Evolutionary conservation across 2,113 vertebrate genomes (phyloP), one percentile per base, ranked within the genome.

Genomic region (Pituophis catenifer): DNA sequence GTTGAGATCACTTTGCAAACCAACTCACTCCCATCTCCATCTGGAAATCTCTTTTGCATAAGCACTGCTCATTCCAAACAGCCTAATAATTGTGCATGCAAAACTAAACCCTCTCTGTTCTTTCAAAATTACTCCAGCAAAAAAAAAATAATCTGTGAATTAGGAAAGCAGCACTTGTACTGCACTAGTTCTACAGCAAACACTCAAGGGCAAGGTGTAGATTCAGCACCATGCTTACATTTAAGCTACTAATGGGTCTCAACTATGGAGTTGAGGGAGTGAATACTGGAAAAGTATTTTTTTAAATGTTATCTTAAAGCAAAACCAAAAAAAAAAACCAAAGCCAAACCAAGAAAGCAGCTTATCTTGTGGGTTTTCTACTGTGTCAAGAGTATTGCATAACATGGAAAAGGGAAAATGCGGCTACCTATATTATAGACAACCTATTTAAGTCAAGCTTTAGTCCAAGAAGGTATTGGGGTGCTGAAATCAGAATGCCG

Each of bases 21-120:
- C 91, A 94, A 96, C 91, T 90, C 93, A 88, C 70, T 62, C 55
- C 89, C 65, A 33, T 81, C 75, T 81, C 75, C 75, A 81, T 57
- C 88, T 24, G 15, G 65, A 9, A 58, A 90, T 33, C 88, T 65
- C 33, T 81, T 55, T 54, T 89, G 48, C 88, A 81, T 23, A 58
- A 44, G 48, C 33, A 48, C 70, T 9, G 19, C 53, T 33, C 70
- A 44, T 33, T 24, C 52, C 85, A 53, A 88, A 57, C 52, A 57
- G 52, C 86, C 57, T 26, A 70, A 52, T 9, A 11, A 23, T 53
- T 23, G 26, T 11, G 7, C 33, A 54, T 54, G 24, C 53, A 94
- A 26, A 75, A 29, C 81, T 29, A 86, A 86, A 57, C 19, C 44
- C 38, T 29, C 44, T 50, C 48, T 50, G 50, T 26, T 55, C 24